These are phyloP conservation scores for Trichogramma pretiosum DNA, from an alignment of 1,140 invertebrate species.

Conservation along the genomic window DNA sequence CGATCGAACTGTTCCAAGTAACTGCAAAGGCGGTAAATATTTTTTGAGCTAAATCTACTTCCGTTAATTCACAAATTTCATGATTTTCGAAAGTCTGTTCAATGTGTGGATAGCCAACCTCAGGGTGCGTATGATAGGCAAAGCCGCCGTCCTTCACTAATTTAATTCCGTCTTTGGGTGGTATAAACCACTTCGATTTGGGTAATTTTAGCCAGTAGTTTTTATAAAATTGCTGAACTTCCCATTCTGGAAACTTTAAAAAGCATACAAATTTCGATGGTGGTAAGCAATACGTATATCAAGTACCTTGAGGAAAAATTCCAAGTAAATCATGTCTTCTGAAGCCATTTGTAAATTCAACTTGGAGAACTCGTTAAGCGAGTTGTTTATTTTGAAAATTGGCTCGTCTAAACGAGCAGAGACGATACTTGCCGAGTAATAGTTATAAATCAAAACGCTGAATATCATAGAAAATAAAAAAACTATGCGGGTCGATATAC, in stretches of 20 bases:
- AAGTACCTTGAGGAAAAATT: slow-evolving; percentile 33
- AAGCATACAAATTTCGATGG: background rate
- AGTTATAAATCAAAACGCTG: slow-evolving; percentile 35
- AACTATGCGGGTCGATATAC: slow-evolving; percentile 21
- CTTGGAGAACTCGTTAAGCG: slow-evolving; percentile 28
- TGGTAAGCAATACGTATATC: background rate
- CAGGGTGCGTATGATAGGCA: slow-evolving; percentile 24
- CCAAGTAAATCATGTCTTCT: slow-evolving; percentile 29
- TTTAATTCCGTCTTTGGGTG: slow-evolving; percentile 15
- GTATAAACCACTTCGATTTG: slow-evolving; percentile 10
- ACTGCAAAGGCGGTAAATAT: background rate
- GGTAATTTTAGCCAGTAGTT: slow-evolving; percentile 18
- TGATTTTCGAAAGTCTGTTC: slow-evolving; percentile 22
- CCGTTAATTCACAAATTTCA: slow-evolving; percentile 24
- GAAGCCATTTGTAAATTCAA: slow-evolving; percentile 28
- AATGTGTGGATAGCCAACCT: slow-evolving; percentile 20
- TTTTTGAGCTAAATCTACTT: background rate
- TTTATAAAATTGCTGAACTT: slow-evolving; percentile 9
- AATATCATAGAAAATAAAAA: slow-evolving; percentile 29
- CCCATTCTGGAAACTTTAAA: slow-evolving; percentile 18
- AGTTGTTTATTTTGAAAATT: slow-evolving; percentile 37
- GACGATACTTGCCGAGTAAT: slow-evolving; percentile 36
- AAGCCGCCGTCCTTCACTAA: slow-evolving; percentile 20
- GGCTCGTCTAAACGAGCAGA: slow-evolving; percentile 35
- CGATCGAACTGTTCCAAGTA: background rate